Conservation (phyloP, 2,113 vertebrate species). For the Anguilla japonica region DNA sequence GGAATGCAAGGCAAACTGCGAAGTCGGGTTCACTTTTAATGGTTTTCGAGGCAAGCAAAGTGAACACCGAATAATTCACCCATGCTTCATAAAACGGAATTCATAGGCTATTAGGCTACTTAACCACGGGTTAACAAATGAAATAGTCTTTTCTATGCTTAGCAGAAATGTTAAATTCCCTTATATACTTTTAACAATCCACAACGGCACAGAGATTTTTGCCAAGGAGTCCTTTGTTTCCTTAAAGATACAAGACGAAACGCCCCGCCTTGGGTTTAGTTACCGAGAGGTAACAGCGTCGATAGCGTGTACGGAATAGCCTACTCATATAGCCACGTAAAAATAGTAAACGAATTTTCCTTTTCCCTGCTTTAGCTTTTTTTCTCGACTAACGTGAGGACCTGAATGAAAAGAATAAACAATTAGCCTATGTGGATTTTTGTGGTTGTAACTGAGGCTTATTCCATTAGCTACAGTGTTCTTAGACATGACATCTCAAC, state of each 20-base stretch:
- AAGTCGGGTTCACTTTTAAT: slow-evolving; percentile 61
- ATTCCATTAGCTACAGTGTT: too few relatives aligned
- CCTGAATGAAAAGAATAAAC: too few relatives aligned
- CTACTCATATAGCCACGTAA: too few relatives aligned
- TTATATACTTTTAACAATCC: neutral
- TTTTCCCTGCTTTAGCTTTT: too few relatives aligned
- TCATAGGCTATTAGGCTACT: neutral
- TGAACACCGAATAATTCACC: slow-evolving; percentile 59
- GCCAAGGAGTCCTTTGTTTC: neutral
- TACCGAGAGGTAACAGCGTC: neutral
- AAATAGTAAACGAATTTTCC: too few relatives aligned
- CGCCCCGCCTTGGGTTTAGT: neutral
- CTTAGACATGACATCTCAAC: too few relatives aligned
- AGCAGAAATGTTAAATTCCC: neutral
- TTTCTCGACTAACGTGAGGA: too few relatives aligned
- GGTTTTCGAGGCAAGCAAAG: slow-evolving; percentile 63
- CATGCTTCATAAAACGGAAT: neutral
- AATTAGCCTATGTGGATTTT: too few relatives aligned
- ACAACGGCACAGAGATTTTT: neutral
- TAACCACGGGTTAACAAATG: neutral
- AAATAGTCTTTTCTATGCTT: neutral
- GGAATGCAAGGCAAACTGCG: slow-evolving; percentile 68
- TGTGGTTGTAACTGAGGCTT: too few relatives aligned
- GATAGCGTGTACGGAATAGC: neutral
- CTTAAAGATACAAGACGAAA: neutral